phyloP scores from a whole-genome alignment of 2,888 invertebrate species.

The Hypercompe scribonia region DNA sequence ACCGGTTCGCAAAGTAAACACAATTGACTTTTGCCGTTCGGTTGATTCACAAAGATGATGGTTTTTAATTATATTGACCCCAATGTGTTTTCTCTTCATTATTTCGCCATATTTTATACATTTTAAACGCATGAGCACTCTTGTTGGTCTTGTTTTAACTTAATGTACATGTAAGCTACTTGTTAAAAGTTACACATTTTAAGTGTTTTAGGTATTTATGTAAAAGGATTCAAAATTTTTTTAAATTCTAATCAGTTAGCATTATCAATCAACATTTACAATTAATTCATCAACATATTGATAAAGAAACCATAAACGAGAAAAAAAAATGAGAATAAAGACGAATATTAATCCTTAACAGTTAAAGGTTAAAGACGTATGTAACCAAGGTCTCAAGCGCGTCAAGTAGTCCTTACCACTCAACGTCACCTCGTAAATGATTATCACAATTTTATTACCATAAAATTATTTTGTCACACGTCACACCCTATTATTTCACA shows the following conservation, averaged over 20 bases:
- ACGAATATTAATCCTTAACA: neutral
- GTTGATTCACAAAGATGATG: constrained; percentile 79
- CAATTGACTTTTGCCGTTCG: constrained; percentile 85
- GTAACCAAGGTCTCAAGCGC: neutral
- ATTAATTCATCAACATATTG: no score
- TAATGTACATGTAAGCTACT: neutral
- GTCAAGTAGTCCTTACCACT: constrained; percentile 4
- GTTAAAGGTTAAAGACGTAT: no score
- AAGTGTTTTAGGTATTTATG: no score
- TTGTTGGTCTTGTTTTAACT: constrained; percentile 1
- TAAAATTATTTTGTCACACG: constrained; percentile 67
- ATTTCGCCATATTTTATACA: constrained; percentile 64
- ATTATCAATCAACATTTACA: no score
- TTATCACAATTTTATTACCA: constrained; percentile 57
- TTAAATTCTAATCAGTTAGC: no score
- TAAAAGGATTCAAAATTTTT: no score
- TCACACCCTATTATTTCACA: constrained; percentile 65
- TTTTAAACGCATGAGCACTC: constrained; percentile 27
- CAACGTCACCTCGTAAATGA: constrained; percentile 32
- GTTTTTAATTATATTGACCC: constrained; percentile 83
- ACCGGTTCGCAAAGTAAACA: constrained; percentile 70
- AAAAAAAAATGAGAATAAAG: no score
- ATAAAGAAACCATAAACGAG: no score
- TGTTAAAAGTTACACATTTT: no score
- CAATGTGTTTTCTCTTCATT: constrained; percentile 71